Base-by-base conservation (phyloP, 2,113 vertebrate species). In the Melanocharis versteri region DNA sequence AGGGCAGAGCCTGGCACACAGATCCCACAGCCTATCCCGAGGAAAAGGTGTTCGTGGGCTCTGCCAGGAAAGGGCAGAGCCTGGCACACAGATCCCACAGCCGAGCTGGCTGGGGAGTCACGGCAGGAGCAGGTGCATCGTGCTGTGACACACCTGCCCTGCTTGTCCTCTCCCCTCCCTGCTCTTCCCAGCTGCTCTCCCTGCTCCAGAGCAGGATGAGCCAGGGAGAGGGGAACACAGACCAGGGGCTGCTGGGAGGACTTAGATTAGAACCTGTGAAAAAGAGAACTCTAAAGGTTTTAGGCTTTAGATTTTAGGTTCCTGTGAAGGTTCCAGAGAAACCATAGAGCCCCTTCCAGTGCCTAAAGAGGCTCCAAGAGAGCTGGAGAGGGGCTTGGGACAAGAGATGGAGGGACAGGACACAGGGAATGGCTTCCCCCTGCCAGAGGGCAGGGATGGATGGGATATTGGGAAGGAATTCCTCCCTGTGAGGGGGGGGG, bases 11-110 rank as follows among this genome's bases (percentile, higher is more conserved):
- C 62, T 60, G 77, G 13, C 3, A 28, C 7, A 1, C 1, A 3
- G 0, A 57, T 77, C 24, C 15, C 2, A 0, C n/a, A 23, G 79
- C n/a, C 22, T 28, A 50, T 42, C 26, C 65, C 0, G 0, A n/a
- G 42, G 35, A 20, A 65, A 23, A 60, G 48, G 22, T 2, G 5
- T 12, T 15, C 15, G 3, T 21, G 5, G 5, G 30, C 71, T 65
- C 27, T 71, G 73, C 37, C 15, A 3, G 83, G 79, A 2, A 2
- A 20, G 2, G 2, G 39, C 56, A 27, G 3, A 44, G 68, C 26
- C 62, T 60, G 77, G 13, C 3, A 28, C 7, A 1, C 50, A 0
- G 0, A 28, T 40, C 11, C 57, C 58, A 12, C 3, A 15, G 77
- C 28, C 0, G 0, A 42, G 39, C 35, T 20, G 27, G 4, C 56